A percentile compares a stretch with the other conserved stretches of the same genome.
Conservation (phyloP, 2,888 invertebrate species). For the Macaria notata region DNA sequence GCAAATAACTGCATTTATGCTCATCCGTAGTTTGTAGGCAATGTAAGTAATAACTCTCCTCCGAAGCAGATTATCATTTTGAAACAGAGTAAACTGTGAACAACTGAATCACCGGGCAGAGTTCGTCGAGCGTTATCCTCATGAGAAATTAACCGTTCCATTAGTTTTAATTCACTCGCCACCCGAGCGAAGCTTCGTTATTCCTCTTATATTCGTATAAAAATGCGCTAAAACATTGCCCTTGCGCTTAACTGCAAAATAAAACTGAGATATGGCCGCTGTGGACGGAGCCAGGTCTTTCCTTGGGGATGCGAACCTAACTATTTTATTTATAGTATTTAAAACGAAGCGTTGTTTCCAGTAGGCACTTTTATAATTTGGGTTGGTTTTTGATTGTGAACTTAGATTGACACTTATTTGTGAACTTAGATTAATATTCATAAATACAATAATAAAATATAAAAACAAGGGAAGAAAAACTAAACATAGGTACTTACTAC, state of each 20-base stretch:
- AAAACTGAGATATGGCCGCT: slow-evolving; percentile 54
- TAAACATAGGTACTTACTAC: no score
- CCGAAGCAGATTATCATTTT: neutral
- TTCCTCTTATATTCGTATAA: slow-evolving; percentile 68
- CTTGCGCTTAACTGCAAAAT: slow-evolving; percentile 52
- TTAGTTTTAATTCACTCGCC: slow-evolving; percentile 80
- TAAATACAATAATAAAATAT: no score
- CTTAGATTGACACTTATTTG: no score
- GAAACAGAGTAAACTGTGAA: slow-evolving; percentile 22
- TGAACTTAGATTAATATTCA: no score
- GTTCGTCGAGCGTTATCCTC: slow-evolving; percentile 68
- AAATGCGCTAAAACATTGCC: slow-evolving; percentile 64
- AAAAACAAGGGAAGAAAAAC: no score
- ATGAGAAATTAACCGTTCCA: slow-evolving; percentile 81
- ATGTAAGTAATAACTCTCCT: neutral
- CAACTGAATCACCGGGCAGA: slow-evolving; percentile 56
- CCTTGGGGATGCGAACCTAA: slow-evolving; percentile 3
- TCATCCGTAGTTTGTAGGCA: no score
- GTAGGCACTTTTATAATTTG: no score
- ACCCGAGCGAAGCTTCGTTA: slow-evolving; percentile 66
- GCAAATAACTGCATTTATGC: no score
- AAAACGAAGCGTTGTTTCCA: no score
- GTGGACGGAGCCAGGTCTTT: slow-evolving; percentile 21
- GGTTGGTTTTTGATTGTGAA: no score
- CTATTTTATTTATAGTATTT: neutral